Evolutionary conservation across 2,797 vertebrate genomes (phyloP).

Genomic region (Danio kyathit): DNA sequence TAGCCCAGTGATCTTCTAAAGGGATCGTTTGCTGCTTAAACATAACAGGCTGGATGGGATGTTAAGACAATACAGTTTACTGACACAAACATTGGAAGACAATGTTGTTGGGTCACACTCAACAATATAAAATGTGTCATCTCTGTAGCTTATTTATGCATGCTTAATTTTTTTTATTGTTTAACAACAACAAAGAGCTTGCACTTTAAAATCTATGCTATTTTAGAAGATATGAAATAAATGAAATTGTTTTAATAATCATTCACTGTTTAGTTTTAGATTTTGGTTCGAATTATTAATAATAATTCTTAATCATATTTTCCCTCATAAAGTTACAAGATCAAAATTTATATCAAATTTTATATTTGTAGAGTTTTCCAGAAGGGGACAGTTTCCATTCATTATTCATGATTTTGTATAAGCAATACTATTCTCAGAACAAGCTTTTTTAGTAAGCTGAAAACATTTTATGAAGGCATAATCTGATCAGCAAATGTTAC

Average conservation of each 20-base stretch:
- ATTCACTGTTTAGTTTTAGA: background rate
- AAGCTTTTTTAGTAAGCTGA: too few species aligned
- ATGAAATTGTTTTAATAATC: background rate
- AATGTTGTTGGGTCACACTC: background rate
- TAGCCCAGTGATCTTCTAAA: conserved; percentile 63
- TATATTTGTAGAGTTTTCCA: too few species aligned
- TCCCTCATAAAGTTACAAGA: background rate
- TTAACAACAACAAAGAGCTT: too few species aligned
- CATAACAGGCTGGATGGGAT: background rate
- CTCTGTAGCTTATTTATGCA: too few species aligned
- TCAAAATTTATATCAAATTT: too few species aligned
- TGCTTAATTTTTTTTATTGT: too few species aligned
- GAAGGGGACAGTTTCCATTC: background rate
- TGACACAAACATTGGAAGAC: background rate
- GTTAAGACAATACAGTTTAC: background rate
- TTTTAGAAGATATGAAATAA: too few species aligned
- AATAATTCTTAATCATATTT: background rate
- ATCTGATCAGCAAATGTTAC: background rate
- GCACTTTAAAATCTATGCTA: too few species aligned
- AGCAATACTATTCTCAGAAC: background rate
- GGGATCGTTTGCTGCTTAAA: conserved; percentile 56
- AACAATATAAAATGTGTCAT: background rate
- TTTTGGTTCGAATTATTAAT: background rate
- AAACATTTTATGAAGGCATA: background rate
- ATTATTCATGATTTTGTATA: background rate